Evolutionary conservation across 2,797 vertebrate genomes (phyloP).

Genomic region (Sebastiscus tertius): DNA sequence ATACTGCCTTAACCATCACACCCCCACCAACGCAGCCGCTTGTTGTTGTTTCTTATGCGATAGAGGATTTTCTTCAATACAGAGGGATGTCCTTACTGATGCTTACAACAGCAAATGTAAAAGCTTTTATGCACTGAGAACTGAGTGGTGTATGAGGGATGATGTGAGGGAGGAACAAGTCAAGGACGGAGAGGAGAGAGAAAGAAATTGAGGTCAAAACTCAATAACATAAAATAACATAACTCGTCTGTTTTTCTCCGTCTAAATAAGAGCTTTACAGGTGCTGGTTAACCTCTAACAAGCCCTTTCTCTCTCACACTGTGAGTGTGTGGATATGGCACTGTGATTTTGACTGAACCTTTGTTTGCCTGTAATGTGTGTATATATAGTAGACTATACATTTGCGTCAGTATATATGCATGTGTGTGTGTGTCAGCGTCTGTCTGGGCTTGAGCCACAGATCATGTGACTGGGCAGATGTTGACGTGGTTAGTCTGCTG

Average conservation of each 20-base stretch:
- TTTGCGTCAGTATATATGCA: background rate
- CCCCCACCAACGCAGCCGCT: background rate
- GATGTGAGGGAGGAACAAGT: background rate
- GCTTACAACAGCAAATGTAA: background rate
- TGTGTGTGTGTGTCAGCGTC: background rate
- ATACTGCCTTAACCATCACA: background rate
- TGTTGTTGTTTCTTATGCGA: background rate
- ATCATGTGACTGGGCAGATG: slow-evolving; percentile 31
- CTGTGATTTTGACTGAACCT: background rate
- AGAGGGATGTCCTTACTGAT: background rate
- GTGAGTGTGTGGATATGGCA: background rate
- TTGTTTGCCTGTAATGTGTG: background rate
- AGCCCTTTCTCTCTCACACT: background rate
- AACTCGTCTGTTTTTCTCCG: background rate
- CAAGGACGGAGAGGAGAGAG: background rate
- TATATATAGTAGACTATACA: background rate
- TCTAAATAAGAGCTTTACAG: background rate
- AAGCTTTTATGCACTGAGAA: slow-evolving; percentile 1
- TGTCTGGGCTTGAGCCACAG: slow-evolving; percentile 19
- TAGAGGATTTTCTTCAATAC: background rate
- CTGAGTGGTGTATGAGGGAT: background rate
- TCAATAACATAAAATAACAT: slow-evolving; percentile 1
- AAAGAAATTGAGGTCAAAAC: slow-evolving; percentile 7
- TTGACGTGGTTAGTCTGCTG: slow-evolving; percentile 5
- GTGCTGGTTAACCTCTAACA: background rate